Evolutionary conservation across 2,797 vertebrate genomes (phyloP).

Genomic region (Pogoniulus pusillus): DNA sequence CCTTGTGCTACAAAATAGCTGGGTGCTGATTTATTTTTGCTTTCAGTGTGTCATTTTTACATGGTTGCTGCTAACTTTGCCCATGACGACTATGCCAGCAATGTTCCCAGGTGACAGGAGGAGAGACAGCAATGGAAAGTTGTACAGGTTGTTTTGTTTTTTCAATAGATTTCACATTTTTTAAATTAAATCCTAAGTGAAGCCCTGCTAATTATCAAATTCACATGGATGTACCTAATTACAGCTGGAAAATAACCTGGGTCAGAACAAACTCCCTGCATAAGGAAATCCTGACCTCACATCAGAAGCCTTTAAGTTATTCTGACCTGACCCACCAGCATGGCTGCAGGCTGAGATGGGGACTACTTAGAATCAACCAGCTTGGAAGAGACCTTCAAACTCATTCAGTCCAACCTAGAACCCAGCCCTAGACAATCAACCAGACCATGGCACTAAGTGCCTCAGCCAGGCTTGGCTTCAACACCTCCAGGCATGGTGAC

Average conservation of each 20-base stretch:
- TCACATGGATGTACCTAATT: background rate
- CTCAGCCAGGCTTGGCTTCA: too few relatives aligned
- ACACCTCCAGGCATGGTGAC: too few relatives aligned
- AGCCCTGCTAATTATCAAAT: background rate
- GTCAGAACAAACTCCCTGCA: background rate
- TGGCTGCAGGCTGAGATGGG: background rate
- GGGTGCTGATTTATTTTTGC: background rate
- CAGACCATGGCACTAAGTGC: too few relatives aligned
- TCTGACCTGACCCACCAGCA: background rate
- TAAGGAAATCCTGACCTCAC: background rate
- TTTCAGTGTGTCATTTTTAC: background rate
- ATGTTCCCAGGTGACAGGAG: background rate
- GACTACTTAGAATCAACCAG: too few relatives aligned
- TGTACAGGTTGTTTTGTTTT: background rate
- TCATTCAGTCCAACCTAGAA: too few relatives aligned
- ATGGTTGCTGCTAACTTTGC: background rate
- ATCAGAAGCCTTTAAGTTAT: background rate
- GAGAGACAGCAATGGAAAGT: background rate
- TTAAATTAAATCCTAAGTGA: background rate
- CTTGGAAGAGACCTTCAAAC: too few relatives aligned
- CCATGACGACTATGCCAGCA: background rate
- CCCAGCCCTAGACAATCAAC: too few relatives aligned
- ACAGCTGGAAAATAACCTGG: background rate
- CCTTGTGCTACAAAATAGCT: background rate
- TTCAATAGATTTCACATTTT: background rate